These are phyloP conservation scores for Pachycephus smyrnensis DNA, from an alignment of 2,888 invertebrate species.

Conservation along the genomic window DNA sequence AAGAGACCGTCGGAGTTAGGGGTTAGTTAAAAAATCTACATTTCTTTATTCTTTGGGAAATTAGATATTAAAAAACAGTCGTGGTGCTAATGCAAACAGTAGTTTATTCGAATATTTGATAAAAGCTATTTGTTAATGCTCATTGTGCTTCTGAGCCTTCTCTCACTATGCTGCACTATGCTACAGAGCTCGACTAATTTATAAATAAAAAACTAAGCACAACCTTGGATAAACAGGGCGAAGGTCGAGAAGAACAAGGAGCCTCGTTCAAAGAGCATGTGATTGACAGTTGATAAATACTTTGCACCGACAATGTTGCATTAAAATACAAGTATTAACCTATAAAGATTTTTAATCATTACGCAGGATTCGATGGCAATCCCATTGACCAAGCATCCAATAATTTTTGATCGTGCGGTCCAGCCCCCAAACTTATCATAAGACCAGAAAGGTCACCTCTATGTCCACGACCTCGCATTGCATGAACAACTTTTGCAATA, in stretches of 20 bases:
- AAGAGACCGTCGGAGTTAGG: no score
- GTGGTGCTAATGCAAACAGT: conserved; percentile 13
- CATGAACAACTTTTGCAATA: conserved; percentile 61
- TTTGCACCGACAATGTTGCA: neutral
- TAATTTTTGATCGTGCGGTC: conserved; percentile 59
- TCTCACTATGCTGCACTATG: neutral
- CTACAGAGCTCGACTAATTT: neutral
- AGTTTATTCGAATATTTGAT: conserved; percentile 17
- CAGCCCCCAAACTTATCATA: conserved; percentile 63
- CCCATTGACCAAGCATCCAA: conserved; percentile 63
- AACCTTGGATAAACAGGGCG: conserved; percentile 12
- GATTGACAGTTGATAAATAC: neutral
- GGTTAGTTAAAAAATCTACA: no score
- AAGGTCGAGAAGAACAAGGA: conserved; percentile 6
- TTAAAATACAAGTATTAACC: neutral
- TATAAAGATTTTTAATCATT: conserved; percentile 21
- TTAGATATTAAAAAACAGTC: no score
- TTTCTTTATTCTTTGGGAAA: no score
- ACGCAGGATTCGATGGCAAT: conserved; percentile 61
- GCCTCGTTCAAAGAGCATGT: conserved; percentile 13
- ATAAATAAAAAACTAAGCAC: conserved; percentile 13
- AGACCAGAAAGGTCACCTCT: conserved; percentile 55
- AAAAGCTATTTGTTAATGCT: conserved; percentile 10
- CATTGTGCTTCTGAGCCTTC: neutral
- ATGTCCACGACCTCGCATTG: conserved; percentile 59